phyloP scores from a whole-genome alignment of 2,113 vertebrate genomes.

The Cyanistes caeruleus region DNA sequence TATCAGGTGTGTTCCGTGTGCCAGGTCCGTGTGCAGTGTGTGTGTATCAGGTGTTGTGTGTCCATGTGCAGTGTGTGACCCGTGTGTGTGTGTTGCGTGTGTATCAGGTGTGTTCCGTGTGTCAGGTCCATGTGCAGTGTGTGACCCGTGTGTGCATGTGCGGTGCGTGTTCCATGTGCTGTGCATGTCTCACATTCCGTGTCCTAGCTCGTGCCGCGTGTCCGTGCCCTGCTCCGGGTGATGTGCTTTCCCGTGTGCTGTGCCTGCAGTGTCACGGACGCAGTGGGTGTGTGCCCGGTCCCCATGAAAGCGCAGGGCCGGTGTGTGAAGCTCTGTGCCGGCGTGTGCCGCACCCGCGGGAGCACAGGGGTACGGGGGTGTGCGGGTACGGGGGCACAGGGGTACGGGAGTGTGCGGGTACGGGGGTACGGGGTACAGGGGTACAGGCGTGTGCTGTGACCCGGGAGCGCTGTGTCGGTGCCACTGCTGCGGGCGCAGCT shows the following conservation, averaged over 20 bases:
- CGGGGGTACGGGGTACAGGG: neutral
- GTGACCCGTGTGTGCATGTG: neutral
- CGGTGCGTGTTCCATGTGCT: rapidly evolving
- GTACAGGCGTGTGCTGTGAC: neutral
- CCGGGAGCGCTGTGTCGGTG: neutral
- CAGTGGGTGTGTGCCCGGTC: neutral
- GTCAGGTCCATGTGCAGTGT: too few relatives aligned
- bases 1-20: neutral
- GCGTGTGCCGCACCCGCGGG: neutral
- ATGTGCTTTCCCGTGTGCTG: neutral
- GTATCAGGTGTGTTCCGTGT: neutral
- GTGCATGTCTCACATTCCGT: neutral
- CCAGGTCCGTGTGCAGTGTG: neutral
- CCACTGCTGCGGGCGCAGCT: neutral
- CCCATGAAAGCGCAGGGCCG: neutral
- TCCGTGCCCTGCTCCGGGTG: neutral
- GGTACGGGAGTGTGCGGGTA: neutral
- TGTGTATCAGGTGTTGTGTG: neutral
- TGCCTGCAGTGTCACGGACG: too few relatives aligned
- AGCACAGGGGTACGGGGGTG: neutral
- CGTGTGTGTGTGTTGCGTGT: neutral
- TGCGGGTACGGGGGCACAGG: too few relatives aligned
- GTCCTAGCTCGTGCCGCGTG: too few relatives aligned
- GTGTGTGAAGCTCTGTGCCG: too few relatives aligned
- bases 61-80: too few relatives aligned